These are phyloP conservation scores for Euschistus heros DNA, from an alignment of 1,140 invertebrate genomes.

Conservation along the genomic window DNA sequence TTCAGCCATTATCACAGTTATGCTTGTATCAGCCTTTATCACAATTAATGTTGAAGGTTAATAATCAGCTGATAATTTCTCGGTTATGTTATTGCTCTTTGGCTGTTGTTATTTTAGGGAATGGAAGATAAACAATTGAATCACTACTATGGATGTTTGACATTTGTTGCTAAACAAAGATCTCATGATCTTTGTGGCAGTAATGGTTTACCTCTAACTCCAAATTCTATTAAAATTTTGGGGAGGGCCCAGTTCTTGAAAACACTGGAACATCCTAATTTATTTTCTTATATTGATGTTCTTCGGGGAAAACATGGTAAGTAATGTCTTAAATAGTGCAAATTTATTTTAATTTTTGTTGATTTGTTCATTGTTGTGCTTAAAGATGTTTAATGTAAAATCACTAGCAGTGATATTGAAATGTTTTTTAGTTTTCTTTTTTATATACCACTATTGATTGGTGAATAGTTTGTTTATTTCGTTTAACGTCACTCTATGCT, in stretches of 20 bases:
- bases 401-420: too few species aligned
- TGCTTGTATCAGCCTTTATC: too few species aligned
- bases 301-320: constrained; percentile 89
- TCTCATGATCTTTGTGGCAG: constrained; percentile 86
- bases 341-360: background rate
- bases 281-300: constrained; percentile 84
- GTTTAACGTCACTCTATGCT: too few species aligned
- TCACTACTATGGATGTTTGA: constrained; percentile 46
- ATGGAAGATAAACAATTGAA: constrained; percentile 2
- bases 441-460: too few species aligned
- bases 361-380: too few species aligned
- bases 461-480: too few species aligned
- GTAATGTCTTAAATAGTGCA: constrained; percentile 25
- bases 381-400: too few species aligned
- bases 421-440: too few species aligned
- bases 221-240: constrained; percentile 89
- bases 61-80: too few species aligned
- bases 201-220: constrained; percentile 89
- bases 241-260: constrained; percentile 78
- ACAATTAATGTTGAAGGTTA: too few species aligned
- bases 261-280: constrained; percentile 63
- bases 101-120: background rate
- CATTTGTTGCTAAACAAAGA: constrained; percentile 82
- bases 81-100: background rate
- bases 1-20: too few species aligned